A percentile compares a stretch with the other conserved stretches of the same genome.
phyloP scores from a whole-genome alignment of 2,888 invertebrate species.

The Drosophila anomelani region DNA sequence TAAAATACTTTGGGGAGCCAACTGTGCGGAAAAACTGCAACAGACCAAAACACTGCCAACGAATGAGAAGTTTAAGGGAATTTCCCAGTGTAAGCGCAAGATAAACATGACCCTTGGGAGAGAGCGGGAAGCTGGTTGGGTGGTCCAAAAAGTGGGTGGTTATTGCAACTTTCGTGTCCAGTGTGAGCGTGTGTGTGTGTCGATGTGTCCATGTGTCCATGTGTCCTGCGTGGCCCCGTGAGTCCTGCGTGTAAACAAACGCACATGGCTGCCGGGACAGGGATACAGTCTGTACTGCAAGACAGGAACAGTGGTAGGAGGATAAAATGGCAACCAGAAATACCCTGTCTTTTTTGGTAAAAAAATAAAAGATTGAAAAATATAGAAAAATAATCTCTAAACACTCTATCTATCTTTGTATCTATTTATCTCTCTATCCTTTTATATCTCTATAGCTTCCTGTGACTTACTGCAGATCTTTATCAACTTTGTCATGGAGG shows the following conservation, averaged over 20 bases:
- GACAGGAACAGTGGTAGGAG: too few species aligned
- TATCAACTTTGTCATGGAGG: not conserved
- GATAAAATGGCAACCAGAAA: not conserved
- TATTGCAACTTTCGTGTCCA: slow-evolving; percentile 23
- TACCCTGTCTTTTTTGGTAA: not conserved
- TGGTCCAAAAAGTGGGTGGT: slow-evolving; percentile 12
- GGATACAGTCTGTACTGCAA: too few species aligned
- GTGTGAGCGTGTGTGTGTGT: not conserved
- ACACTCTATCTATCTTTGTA: not conserved
- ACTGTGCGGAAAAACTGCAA: slow-evolving; percentile 70
- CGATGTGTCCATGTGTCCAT: not conserved
- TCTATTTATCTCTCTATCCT: too few species aligned
- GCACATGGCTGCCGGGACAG: slow-evolving; percentile 20
- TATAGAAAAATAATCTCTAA: not conserved
- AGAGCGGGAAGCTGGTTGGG: slow-evolving; percentile 15
- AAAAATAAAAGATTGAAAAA: not conserved
- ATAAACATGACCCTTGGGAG: slow-evolving; percentile 76
- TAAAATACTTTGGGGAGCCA: slow-evolving; percentile 69
- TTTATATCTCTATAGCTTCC: not conserved
- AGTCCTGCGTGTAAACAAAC: slow-evolving; percentile 36
- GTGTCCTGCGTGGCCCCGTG: slow-evolving; percentile 20
- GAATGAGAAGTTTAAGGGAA: slow-evolving; percentile 65
- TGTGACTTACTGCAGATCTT: not conserved
- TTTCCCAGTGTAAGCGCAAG: slow-evolving; percentile 71
- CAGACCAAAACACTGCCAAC: slow-evolving; percentile 64